Percentiles rank a stretch among this genome's conserved stretches.
Evolutionary conservation across 2,797 vertebrate genomes (phyloP).

Genomic region (Tapirus indicus): DNA sequence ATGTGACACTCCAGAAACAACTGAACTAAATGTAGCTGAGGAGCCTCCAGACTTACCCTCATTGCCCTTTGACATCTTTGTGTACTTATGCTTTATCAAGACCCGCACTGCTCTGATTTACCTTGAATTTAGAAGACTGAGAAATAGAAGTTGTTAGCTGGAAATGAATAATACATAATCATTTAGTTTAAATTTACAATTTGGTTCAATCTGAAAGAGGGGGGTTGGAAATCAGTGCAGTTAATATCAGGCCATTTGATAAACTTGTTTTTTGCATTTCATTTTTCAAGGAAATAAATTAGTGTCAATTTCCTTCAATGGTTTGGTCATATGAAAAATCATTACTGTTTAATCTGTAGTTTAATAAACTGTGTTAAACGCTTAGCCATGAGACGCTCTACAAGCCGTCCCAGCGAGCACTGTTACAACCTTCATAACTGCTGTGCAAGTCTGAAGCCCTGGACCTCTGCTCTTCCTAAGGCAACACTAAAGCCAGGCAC

Average conservation of each 20-base stretch:
- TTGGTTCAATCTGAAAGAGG: neutral
- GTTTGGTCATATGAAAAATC: neutral
- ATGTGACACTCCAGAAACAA: neutral
- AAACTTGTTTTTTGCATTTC: neutral
- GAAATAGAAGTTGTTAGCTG: neutral
- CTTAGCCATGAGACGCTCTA: neutral
- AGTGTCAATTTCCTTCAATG: neutral
- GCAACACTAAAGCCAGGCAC: neutral
- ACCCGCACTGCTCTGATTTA: neutral
- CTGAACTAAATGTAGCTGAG: neutral
- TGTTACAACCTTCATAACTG: neutral
- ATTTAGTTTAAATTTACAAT: neutral
- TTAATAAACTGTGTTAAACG: neutral
- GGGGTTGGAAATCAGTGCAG: neutral
- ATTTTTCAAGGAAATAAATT: neutral
- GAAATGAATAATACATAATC: neutral
- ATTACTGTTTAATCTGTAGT: neutral
- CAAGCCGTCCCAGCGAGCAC: neutral
- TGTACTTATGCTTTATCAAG: neutral
- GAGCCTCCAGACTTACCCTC: neutral
- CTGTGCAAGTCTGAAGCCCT: neutral
- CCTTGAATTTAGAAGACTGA: neutral
- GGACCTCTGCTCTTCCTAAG: neutral
- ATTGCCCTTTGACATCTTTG: neutral
- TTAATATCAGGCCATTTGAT: neutral